Evolutionary conservation across 2,888 invertebrate species (phyloP).

Genomic region (Papilio gigon): DNA sequence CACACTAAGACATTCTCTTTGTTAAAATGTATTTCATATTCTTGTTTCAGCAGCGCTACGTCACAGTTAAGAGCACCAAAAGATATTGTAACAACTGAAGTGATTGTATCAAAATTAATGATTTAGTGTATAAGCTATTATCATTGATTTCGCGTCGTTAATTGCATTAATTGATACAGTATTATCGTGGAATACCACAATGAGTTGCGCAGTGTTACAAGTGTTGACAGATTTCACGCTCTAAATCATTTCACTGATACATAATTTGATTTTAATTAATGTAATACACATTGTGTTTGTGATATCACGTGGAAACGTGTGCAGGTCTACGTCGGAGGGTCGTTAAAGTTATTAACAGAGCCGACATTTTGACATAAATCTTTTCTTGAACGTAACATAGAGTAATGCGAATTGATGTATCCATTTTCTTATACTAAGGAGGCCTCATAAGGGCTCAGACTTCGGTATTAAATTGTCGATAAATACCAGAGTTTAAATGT

Average conservation of each 20-base stretch:
- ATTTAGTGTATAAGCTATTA: neutral
- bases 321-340: neutral
- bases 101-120: neutral
- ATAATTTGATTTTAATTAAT: neutral
- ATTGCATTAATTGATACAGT: neutral
- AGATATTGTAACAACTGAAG: neutral
- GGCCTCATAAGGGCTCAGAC: no score
- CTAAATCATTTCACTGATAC: slow-evolving; percentile 1
- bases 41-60: no score
- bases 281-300: neutral
- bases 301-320: neutral
- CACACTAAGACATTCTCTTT: no score
- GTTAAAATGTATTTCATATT: no score
- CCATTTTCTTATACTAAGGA: no score
- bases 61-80: no score
- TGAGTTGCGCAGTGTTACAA: neutral
- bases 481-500: no score
- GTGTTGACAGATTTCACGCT: slow-evolving; percentile 19
- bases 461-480: no score
- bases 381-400: no score
- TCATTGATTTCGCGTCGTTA: neutral
- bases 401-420: no score
- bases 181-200: neutral
- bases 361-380: no score
- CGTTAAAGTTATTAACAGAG: neutral